Percentiles rank a stretch among this genome's conserved stretches.
Evolutionary conservation across 2,797 vertebrate genomes (phyloP).

Genomic region (Huso huso): DNA sequence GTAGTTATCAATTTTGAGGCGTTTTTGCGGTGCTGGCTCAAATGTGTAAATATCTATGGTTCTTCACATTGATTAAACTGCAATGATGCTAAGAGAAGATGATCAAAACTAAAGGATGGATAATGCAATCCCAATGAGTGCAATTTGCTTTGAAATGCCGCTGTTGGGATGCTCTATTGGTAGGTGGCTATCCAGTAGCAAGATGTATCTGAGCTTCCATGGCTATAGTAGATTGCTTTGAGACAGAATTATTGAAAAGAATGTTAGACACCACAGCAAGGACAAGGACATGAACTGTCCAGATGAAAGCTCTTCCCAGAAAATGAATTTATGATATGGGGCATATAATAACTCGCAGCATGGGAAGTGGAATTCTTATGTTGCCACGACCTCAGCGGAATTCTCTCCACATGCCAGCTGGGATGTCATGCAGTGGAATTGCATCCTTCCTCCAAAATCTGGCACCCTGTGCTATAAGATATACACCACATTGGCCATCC

Average conservation of each 20-base stretch:
- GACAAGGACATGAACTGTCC: slow-evolving; percentile 16
- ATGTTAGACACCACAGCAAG: slow-evolving; percentile 9
- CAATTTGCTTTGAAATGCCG: too few relatives aligned
- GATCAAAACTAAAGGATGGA: too few relatives aligned
- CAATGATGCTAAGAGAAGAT: too few relatives aligned
- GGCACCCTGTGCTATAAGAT: not conserved
- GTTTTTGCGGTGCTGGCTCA: too few relatives aligned
- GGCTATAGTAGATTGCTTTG: too few relatives aligned
- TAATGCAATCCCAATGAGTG: too few relatives aligned
- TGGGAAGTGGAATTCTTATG: slow-evolving; percentile 2
- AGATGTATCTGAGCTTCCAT: too few relatives aligned
- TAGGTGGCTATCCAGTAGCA: too few relatives aligned
- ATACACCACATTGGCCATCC: not conserved
- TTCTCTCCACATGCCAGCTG: slow-evolving; percentile 21
- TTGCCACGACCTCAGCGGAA: slow-evolving; percentile 18
- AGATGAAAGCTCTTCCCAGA: slow-evolving; percentile 23
- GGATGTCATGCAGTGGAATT: slow-evolving; percentile 21
- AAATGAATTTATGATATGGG: slow-evolving; percentile 31
- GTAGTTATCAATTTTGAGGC: too few relatives aligned
- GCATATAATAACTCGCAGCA: slow-evolving; percentile 14
- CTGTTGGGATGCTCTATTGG: too few relatives aligned
- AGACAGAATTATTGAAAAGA: not conserved
- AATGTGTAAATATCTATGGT: too few relatives aligned
- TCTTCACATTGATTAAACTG: too few relatives aligned
- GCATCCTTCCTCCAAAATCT: not conserved